Evolutionary conservation across 2,888 invertebrate species (phyloP), one percentile per base, ranked within the genome.

Genomic region (Gonocerus acuteangulatus): DNA sequence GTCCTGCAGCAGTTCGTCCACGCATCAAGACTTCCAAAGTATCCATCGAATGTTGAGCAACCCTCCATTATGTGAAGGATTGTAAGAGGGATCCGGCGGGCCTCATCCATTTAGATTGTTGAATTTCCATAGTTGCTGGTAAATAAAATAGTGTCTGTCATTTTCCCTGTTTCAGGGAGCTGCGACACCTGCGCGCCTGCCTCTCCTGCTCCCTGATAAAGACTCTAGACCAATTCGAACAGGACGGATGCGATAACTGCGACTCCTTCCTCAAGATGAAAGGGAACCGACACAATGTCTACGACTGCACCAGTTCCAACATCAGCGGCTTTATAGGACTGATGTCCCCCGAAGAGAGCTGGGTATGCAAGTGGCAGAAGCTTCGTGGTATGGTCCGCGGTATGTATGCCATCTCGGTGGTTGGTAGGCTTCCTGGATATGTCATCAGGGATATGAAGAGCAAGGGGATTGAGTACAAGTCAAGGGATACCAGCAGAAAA

Each of bases 121-220:
- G n/a, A n/a, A n/a, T n/a, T n/a, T n/a, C n/a, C n/a, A n/a, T n/a
- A n/a, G n/a, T n/a, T n/a, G n/a, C n/a, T n/a, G n/a, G n/a, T n/a
- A n/a, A n/a, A n/a, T n/a, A n/a, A n/a, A n/a, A n/a, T n/a, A n/a
- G n/a, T n/a, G n/a, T n/a, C n/a, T n/a, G n/a, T n/a, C n/a, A n/a
- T n/a, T n/a, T n/a, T n/a, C n/a, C n/a, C n/a, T n/a, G n/a, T 27
- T 27, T 27, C 27, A 39, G 39, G 15, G 39, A 39, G n/a, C 76
- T 92, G 54, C 77, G 89, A 70, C 85, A 87, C 48, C 75, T 93
- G 2, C 79, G 93, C 67, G 92, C 93, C 0, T 94, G 93, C 74
- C 78, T 94, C 67, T 84, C 91, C 2, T 94, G 93, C 71, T 89
- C 92, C 0, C 74, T 93, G 56, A 82, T 94, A 32, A 94, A 93